Conservation (phyloP, 2,888 invertebrate genomes). For the Himalopsyche anomala region DNA sequence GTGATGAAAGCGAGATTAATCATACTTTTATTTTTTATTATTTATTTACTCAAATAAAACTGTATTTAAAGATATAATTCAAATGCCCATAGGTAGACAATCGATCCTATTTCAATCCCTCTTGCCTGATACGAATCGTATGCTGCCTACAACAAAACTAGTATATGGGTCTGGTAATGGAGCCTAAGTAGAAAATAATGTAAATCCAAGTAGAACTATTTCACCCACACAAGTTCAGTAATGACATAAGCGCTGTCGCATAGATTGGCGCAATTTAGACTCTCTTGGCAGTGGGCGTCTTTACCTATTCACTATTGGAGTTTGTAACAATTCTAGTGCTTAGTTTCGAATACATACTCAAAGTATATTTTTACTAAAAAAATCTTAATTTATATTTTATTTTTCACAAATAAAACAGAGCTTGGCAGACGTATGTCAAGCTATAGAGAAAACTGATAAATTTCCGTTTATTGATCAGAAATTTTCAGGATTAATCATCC, state of each 20-base stretch:
- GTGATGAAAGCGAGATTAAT: no score
- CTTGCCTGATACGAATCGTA: background rate
- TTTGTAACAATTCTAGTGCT: slow-evolving; percentile 10
- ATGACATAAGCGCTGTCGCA: slow-evolving; percentile 27
- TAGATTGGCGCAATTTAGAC: slow-evolving; percentile 26
- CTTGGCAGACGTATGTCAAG: no score
- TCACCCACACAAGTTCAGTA: slow-evolving; percentile 7
- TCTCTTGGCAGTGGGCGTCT: background rate
- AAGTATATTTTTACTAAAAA: no score
- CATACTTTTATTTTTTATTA: no score
- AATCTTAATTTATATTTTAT: no score
- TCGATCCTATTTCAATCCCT: slow-evolving; percentile 27
- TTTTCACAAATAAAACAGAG: no score
- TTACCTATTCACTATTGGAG: slow-evolving; percentile 5
- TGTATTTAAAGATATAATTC: no score
- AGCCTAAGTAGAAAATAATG: slow-evolving; percentile 58
- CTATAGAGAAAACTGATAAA: no score
- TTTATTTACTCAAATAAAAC: no score
- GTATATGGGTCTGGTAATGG: slow-evolving; percentile 47
- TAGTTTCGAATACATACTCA: background rate
- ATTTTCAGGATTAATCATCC: no score
- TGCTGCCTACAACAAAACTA: slow-evolving; percentile 45
- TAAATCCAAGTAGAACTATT: slow-evolving; percentile 49
- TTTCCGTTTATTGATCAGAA: no score
- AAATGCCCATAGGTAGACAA: background rate